Percentiles rank a stretch among this genome's conserved stretches.
These are phyloP conservation scores for Peromyscus californicus DNA, from an alignment of 2,113 vertebrate species.

Conservation along the genomic window DNA sequence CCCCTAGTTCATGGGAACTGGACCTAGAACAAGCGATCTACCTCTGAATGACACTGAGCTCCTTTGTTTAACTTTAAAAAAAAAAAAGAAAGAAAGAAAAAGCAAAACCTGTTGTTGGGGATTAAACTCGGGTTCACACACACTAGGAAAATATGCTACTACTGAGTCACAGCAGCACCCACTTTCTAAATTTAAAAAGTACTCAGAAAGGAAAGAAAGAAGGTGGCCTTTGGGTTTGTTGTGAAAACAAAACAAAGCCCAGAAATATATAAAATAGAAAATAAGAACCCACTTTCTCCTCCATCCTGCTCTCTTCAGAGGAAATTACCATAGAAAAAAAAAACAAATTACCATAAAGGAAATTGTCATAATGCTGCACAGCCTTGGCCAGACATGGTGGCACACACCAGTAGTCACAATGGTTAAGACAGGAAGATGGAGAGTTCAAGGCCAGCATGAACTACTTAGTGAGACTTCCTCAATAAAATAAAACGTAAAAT, in stretches of 20 bases:
- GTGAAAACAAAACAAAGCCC: not conserved
- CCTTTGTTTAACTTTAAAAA: not conserved
- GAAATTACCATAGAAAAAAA: not conserved
- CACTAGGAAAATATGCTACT: not conserved
- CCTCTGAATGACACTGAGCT: not conserved
- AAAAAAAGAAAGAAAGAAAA: not conserved
- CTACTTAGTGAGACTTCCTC: not conserved
- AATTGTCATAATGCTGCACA: not conserved
- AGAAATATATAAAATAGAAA: not conserved
- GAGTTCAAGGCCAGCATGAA: not conserved
- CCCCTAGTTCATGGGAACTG: not conserved
- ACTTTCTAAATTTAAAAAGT: not conserved
- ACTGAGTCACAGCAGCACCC: not conserved
- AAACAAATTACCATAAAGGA: not conserved
- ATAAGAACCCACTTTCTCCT: conserved; percentile 1
- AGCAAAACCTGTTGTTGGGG: not conserved
- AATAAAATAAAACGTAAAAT: not conserved
- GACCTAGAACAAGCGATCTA: not conserved
- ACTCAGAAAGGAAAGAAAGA: not conserved
- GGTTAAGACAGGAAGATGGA: not conserved
- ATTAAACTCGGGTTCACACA: not conserved
- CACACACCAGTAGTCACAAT: no score
- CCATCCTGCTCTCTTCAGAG: not conserved
- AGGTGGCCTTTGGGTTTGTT: not conserved
- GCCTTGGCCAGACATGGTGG: no score